Conservation (phyloP, 2,797 vertebrate genomes). For the Lagocephalus sceleratus region DNA sequence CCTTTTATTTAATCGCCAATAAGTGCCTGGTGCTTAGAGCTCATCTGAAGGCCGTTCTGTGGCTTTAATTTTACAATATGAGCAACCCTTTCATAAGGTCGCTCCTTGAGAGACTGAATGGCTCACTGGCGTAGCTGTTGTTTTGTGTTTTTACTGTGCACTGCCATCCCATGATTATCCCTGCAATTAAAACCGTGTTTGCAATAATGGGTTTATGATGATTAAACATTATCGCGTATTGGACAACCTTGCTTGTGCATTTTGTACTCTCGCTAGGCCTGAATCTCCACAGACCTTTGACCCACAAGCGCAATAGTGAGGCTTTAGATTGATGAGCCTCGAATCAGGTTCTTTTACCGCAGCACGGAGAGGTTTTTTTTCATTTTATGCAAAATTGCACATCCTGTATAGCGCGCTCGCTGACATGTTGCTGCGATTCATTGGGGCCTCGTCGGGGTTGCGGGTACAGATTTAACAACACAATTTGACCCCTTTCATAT, state of each 20-base stretch:
- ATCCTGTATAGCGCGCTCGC: too few species aligned
- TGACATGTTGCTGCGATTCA: too few species aligned
- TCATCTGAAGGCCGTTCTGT: slow-evolving; percentile 5
- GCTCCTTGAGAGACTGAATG: slow-evolving; percentile 17
- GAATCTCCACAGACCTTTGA: too few species aligned
- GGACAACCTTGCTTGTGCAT: slow-evolving; percentile 15
- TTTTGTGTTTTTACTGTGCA: slow-evolving; percentile 48
- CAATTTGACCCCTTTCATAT: too few species aligned
- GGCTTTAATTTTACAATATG: slow-evolving; percentile 19
- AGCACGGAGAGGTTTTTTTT: too few species aligned
- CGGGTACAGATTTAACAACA: too few species aligned
- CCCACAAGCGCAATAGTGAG: too few species aligned
- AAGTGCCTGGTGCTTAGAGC: not conserved
- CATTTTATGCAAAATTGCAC: too few species aligned
- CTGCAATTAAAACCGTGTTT: slow-evolving; percentile 55
- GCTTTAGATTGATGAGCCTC: too few species aligned
- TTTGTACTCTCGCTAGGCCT: too few species aligned
- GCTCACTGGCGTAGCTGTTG: slow-evolving; percentile 19
- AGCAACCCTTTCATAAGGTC: slow-evolving; percentile 36
- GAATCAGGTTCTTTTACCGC: too few species aligned
- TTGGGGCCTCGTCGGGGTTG: too few species aligned
- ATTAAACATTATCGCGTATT: slow-evolving; percentile 44
- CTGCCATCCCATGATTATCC: slow-evolving; percentile 24
- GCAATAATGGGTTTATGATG: slow-evolving; percentile 51
- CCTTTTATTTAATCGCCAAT: not conserved